Evolutionary conservation across 2,113 vertebrate species (phyloP), one percentile per base, ranked within the genome.

Genomic region (Pavo muticus): DNA sequence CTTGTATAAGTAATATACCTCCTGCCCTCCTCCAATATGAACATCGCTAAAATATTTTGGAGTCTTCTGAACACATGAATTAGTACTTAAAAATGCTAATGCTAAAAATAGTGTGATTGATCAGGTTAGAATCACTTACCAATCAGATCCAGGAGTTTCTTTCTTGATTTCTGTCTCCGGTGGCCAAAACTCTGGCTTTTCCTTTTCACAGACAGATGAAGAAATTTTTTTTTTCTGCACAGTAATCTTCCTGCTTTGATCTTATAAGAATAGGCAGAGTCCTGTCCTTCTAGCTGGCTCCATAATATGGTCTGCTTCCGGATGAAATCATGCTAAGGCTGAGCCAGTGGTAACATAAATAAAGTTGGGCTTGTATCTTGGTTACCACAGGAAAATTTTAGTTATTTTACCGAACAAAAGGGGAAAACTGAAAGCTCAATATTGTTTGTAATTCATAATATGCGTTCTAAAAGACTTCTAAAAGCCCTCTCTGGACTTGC

Each of bases 291-390:
- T 87, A 60, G 52, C 42, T 94, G 73, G 35, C 72, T 93, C 44
- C 25, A 30, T 75, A 84, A 69, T 91, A 87, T 87, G 85, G 57
- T 91, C 88, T 94, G 88, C 48, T 95, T 93, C 94, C 3, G 11
- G 69, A 70, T 88, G 91, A 91, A 94, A 88, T 94, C 91, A 86
- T 57, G 69, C 67, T 93, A 39, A 91, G 35, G 64, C 79, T 91
- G 93, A 88, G 76, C 75, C 75, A 97, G 56, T 68, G 39, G 71
- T 69, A 91, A 56, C 82, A 73, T 79, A 94, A 91, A 94, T 93
- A 91, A 91, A 96, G 92, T 47, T 78, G 90, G 60, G 45, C 82
- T 92, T 94, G 91, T 95, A 44, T 92, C 94, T 93, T 95, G 78
- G 94, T 92, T 88, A 96, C 84, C 94, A 80, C 52, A 48, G 21